Base-by-base conservation (phyloP, 2,888 invertebrate genomes). In the Pterostichus niger region DNA sequence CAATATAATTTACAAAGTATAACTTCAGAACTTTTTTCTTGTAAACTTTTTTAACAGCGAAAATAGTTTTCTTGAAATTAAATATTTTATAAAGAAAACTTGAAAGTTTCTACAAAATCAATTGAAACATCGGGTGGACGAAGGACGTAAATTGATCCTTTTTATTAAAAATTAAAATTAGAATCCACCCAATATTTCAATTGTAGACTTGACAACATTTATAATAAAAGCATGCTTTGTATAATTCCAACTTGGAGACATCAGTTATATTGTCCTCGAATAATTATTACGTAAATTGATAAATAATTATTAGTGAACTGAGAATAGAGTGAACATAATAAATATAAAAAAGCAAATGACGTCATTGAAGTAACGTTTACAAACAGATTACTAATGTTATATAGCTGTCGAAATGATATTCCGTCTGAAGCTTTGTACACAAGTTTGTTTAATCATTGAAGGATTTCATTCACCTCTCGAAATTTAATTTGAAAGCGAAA, bases 401-500 rank as follows among this genome's bases (percentile, higher is more conserved):
- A 11, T 6, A 64, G 64, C 11, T 1, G 64, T 11, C n/a, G 33
- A 64, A 64, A 64, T 10, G 64, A 64, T 61, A 61, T 49, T 49
- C 49, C 49, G 49, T 49, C n/a, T 49, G 49, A 49, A 9, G 24
- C 24, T 59, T 15, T 33, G n/a, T 9, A 59, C 24, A 24, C 3
- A 17, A 33, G 35, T 64, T 59, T 64, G 33, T 33, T 31, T 31
- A 13, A 64, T 40, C 64, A n/a, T 64, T 13, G 35, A 35, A 64
- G 64, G 64, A 64, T 64, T 64, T 13, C 13, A 64, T 64, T 64
- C n/a, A 64, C 35, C 64, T 64, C 49, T 64, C 3, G 64, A 35
- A 64, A 64, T 64, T 11, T 35, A 64, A 64, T 64, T 64, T 59
- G 24, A 59, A 31, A 31, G 13, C 33, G 35, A 64, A 64, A n/a